Evolutionary conservation across 2,888 invertebrate species (phyloP).

Genomic region (Abrostola tripartita): DNA sequence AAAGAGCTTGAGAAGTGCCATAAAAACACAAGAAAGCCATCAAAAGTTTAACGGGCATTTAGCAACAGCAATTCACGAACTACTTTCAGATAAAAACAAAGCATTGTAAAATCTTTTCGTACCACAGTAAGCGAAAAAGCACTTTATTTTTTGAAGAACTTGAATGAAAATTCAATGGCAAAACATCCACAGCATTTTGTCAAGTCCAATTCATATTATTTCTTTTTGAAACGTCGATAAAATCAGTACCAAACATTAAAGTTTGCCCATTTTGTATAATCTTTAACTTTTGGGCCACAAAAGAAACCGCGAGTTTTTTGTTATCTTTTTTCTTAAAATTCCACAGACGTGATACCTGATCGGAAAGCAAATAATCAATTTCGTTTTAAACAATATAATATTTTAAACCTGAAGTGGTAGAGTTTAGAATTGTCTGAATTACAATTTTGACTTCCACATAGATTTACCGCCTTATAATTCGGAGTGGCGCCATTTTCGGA

Average conservation of each 20-base stretch:
- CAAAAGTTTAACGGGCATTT: constrained; percentile 72
- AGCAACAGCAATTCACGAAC: constrained; percentile 72
- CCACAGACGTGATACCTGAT: constrained; percentile 76
- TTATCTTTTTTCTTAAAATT: constrained; percentile 75
- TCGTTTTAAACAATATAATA: constrained; percentile 22
- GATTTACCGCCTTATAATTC: constrained; percentile 55
- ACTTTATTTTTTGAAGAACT: constrained; percentile 23
- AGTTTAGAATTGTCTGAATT: constrained; percentile 62
- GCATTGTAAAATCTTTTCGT: constrained; percentile 27
- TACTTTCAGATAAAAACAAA: constrained; percentile 64
- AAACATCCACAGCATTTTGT: constrained; percentile 16
- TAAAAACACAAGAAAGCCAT: constrained; percentile 75
- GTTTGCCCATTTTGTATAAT: constrained; percentile 80
- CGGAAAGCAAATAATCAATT: constrained; percentile 61
- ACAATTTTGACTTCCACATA: constrained; percentile 48
- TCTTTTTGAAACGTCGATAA: constrained; percentile 76
- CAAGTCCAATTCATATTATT: constrained; percentile 43
- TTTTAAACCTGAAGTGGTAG: constrained; percentile 47
- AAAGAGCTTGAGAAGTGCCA: constrained; percentile 40
- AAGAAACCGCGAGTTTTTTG: constrained; percentile 80
- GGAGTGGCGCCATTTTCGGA: constrained; percentile 64
- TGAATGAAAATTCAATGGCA: constrained; percentile 28
- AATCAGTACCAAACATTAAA: constrained; percentile 77
- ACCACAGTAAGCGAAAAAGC: background rate
- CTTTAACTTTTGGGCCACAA: constrained; percentile 75